Conservation (phyloP, 2,888 invertebrate species). For the Drosophila infuscata region DNA sequence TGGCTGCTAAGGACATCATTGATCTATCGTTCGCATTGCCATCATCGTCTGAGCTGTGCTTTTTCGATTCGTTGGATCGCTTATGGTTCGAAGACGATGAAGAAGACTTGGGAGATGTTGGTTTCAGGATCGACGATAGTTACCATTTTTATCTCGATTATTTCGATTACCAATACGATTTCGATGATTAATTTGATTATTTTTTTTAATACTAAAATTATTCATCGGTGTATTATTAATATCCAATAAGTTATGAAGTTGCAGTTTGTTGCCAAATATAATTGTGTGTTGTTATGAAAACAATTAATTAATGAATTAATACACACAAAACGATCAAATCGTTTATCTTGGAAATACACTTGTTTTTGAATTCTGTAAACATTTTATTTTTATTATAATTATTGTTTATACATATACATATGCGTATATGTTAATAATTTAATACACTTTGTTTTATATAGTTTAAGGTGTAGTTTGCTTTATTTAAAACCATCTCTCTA, state of each 20-base stretch:
- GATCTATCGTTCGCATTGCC: neutral
- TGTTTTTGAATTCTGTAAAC: constrained; percentile 28
- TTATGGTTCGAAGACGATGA: neutral
- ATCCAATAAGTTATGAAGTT: neutral
- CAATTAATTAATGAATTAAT: neutral
- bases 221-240: neutral
- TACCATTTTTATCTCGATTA: too few species aligned
- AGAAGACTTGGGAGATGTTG: neutral
- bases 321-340: neutral
- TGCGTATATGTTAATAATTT: constrained; percentile 29
- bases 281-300: neutral
- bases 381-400: constrained; percentile 4
- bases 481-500: constrained; percentile 47
- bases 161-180: too few species aligned
- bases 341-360: neutral
- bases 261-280: constrained; percentile 10
- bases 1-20: constrained; percentile 33
- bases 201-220: too few species aligned
- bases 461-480: constrained; percentile 35
- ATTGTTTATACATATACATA: constrained; percentile 10
- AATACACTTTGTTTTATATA: constrained; percentile 41
- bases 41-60: too few species aligned
- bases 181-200: too few species aligned
- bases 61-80: too few species aligned
- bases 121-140: neutral